Conservation (phyloP, 1,140 invertebrate genomes). For the Drosophila ananassae region DNA sequence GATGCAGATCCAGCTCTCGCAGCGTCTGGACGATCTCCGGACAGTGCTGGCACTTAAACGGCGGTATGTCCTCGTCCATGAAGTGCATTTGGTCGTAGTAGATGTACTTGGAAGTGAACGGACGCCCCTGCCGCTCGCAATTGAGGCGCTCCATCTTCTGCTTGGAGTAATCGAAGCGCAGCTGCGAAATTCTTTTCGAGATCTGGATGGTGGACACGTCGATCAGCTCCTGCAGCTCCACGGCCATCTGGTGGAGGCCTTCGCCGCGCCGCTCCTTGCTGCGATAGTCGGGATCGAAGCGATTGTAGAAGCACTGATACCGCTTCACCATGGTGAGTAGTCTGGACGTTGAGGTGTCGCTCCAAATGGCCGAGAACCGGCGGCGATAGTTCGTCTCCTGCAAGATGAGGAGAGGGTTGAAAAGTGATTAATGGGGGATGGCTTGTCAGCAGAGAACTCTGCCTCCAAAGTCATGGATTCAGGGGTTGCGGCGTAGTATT, state of each 20-base stretch:
- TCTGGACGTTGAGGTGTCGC: slow-evolving; percentile 74
- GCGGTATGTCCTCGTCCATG: slow-evolving; percentile 79
- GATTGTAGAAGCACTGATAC: slow-evolving; percentile 78
- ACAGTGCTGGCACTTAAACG: slow-evolving; percentile 77
- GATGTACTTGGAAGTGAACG: slow-evolving; percentile 70
- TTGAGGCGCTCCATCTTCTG: slow-evolving; percentile 73
- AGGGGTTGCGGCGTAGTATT: too few relatives aligned
- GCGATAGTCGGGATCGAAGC: slow-evolving; percentile 76
- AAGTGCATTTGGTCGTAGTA: slow-evolving; percentile 79
- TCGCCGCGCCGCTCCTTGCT: slow-evolving; percentile 79
- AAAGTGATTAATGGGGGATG: slow-evolving; percentile 2
- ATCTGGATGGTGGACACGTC: slow-evolving; percentile 79
- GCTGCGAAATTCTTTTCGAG: slow-evolving; percentile 77
- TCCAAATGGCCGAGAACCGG: slow-evolving; percentile 79
- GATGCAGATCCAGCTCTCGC: slow-evolving; percentile 70
- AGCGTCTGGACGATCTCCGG: slow-evolving; percentile 70
- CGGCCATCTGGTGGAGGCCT: slow-evolving; percentile 74
- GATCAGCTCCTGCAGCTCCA: slow-evolving; percentile 69
- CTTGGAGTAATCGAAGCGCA: slow-evolving; percentile 80
- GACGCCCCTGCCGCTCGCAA: slow-evolving; percentile 65
- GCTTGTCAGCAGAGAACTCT: neutral
- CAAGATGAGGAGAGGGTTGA: neutral
- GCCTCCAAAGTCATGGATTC: neutral
- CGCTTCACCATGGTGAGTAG: slow-evolving; percentile 70
- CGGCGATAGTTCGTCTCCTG: slow-evolving; percentile 75